Percentiles rank a stretch among this genome's conserved stretches.
Evolutionary conservation across 2,888 invertebrate species (phyloP).

Genomic region (Anagyrus pseudococci): DNA sequence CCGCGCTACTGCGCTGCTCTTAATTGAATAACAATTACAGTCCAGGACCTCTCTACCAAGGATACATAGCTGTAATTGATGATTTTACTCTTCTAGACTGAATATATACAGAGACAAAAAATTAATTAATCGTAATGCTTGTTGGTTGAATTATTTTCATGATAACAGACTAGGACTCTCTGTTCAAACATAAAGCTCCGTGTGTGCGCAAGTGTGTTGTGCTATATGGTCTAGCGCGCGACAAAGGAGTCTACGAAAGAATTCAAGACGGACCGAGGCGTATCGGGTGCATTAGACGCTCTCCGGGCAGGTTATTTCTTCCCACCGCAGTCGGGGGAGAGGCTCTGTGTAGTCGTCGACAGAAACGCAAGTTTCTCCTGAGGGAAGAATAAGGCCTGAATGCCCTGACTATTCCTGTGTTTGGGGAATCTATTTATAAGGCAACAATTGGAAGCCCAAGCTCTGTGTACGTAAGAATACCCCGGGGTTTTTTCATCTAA

Average conservation of each 20-base stretch:
- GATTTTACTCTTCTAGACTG: background rate
- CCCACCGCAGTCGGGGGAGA: constrained; percentile 21
- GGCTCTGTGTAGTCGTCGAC: constrained; percentile 11
- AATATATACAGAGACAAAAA: too few species aligned
- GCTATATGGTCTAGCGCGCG: too few species aligned
- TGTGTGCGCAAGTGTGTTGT: too few species aligned
- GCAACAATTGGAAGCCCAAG: constrained; percentile 23
- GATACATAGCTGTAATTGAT: constrained; percentile 6
- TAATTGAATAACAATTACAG: background rate
- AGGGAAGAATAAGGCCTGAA: constrained; percentile 16
- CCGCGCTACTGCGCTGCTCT: too few species aligned
- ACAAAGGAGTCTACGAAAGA: too few species aligned
- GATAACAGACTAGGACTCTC: too few species aligned
- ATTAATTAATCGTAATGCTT: too few species aligned
- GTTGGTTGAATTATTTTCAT: too few species aligned
- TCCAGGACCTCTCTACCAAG: too few species aligned
- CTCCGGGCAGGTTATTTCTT: constrained; percentile 20
- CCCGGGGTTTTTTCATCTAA: constrained; percentile 8
- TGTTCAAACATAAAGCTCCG: too few species aligned
- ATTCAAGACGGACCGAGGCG: too few species aligned
- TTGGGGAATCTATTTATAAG: constrained; percentile 34
- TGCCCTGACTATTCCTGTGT: constrained; percentile 23
- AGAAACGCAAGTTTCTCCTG: constrained; percentile 21
- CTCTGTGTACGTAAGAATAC: background rate
- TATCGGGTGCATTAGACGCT: constrained; percentile 2